Evolutionary conservation across 2,797 vertebrate genomes (phyloP).

Genomic region (Propithecus deckenii): DNA sequence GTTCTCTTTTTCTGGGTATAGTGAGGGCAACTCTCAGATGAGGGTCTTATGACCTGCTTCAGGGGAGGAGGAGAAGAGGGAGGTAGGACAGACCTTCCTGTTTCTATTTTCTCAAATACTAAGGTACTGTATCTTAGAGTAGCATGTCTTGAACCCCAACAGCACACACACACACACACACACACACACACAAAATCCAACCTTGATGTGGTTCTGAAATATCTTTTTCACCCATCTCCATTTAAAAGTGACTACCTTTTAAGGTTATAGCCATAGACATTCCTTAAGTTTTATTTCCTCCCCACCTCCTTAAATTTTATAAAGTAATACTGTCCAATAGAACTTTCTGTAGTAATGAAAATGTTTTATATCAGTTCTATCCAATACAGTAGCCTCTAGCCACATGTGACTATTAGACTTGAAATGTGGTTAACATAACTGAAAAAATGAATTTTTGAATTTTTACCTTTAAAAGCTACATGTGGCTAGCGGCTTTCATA

Average conservation of each 20-base stretch:
- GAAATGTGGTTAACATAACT: background rate
- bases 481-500: background rate
- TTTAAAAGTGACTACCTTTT: background rate
- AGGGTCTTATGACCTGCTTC: background rate
- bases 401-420: background rate
- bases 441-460: background rate
- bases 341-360: constrained; percentile 12
- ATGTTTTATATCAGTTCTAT: background rate
- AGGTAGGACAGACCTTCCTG: background rate
- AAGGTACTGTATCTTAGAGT: background rate
- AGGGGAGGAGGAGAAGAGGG: background rate
- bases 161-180: rapidly evolving
- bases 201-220: background rate
- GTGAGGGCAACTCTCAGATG: background rate
- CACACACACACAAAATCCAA: background rate
- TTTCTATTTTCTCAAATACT: background rate
- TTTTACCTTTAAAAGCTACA: constrained; percentile 26
- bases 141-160: background rate
- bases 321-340: background rate
- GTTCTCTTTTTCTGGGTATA: background rate
- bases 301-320: background rate
- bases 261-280: background rate
- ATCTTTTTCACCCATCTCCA: background rate
- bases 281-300: too few relatives aligned
- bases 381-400: background rate